These are phyloP conservation scores for Mythimna pallens DNA, from an alignment of 2,888 invertebrate species.

Conservation along the genomic window DNA sequence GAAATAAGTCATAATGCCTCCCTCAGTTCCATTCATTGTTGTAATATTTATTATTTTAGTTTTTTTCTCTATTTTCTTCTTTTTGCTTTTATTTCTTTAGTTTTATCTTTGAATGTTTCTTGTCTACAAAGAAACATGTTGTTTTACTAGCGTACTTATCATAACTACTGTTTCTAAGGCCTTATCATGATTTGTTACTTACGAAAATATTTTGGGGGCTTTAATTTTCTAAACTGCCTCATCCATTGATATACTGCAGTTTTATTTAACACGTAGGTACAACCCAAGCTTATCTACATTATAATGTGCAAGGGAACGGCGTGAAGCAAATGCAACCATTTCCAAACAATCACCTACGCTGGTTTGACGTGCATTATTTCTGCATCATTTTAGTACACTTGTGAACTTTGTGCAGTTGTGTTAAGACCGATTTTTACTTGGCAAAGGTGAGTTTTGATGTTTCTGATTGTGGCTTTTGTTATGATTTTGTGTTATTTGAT, in stretches of 20 bases:
- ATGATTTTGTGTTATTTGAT: conserved; percentile 61
- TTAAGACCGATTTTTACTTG: conserved; percentile 46
- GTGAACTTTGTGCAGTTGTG: conserved; percentile 53
- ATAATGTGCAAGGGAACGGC: conserved; percentile 65
- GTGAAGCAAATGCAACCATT: conserved; percentile 79
- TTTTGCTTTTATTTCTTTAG: conserved; percentile 11
- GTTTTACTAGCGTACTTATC: conserved; percentile 3
- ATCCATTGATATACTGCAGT: conserved; percentile 55
- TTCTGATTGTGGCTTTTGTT: conserved; percentile 46
- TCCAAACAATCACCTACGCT: conserved; percentile 78
- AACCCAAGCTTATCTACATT: conserved; percentile 61
- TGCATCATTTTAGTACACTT: conserved; percentile 49
- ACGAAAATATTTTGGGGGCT: conserved; percentile 11
- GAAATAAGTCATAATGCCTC: conserved; percentile 20
- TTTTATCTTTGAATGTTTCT: not conserved
- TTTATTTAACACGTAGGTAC: conserved; percentile 59
- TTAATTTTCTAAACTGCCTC: conserved; percentile 56
- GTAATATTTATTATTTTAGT: conserved; percentile 32
- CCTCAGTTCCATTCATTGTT: conserved; percentile 10
- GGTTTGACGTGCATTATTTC: conserved; percentile 80
- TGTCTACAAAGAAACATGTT: not conserved
- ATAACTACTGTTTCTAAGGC: not conserved
- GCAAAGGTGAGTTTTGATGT: conserved; percentile 52
- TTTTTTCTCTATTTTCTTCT: conserved; percentile 2
- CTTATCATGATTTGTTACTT: conserved; percentile 32